A percentile compares a stretch with the other conserved stretches of the same genome.
Conservation (phyloP, 2,797 vertebrate species). For the Enteromius viviparus region DNA sequence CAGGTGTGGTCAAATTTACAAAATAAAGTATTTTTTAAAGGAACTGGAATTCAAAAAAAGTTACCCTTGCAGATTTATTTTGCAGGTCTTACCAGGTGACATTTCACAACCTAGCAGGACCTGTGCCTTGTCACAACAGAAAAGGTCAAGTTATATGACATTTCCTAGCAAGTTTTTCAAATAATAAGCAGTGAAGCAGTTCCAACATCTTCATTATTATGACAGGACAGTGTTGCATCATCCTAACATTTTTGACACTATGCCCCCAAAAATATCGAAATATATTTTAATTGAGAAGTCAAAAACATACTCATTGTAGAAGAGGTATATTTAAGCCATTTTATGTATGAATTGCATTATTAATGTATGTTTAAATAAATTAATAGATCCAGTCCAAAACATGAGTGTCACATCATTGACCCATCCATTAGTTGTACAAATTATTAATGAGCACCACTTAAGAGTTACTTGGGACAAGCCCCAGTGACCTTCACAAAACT, state of each 20-base stretch:
- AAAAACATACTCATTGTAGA: not conserved
- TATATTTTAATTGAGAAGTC: not conserved
- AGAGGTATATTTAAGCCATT: not conserved
- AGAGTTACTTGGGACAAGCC: not conserved
- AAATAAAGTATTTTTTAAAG: not conserved
- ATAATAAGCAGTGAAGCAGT: not conserved
- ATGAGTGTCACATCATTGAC: not conserved
- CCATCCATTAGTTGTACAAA: not conserved
- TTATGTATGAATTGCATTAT: not conserved
- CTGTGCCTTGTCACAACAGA: not conserved
- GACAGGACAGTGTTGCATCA: not conserved
- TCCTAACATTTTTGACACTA: not conserved
- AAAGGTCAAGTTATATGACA: not conserved
- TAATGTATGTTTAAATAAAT: not conserved
- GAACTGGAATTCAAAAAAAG: not conserved
- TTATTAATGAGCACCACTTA: constrained; percentile 16
- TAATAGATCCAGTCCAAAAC: not conserved
- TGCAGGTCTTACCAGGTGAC: not conserved
- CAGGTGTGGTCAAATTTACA: not conserved
- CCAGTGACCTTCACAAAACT: not conserved
- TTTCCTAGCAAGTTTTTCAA: not conserved
- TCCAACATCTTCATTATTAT: not conserved
- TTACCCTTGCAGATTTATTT: not conserved
- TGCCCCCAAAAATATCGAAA: not conserved
- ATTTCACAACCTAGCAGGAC: not conserved